phyloP scores from a whole-genome alignment of 2,888 invertebrate genomes.

The Dryadula phaetusa region DNA sequence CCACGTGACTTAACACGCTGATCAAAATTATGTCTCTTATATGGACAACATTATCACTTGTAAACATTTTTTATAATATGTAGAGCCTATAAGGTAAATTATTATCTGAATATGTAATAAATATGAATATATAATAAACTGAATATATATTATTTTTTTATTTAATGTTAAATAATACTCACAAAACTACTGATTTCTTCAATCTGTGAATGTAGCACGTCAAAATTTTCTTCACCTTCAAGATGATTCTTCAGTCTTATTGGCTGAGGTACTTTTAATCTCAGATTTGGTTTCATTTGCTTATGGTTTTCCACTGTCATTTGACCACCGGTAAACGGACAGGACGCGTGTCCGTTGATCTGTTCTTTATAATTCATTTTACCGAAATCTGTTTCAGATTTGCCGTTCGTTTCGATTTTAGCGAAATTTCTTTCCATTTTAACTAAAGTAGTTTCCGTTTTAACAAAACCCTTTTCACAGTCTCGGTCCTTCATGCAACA shows the following conservation, averaged over 20 bases:
- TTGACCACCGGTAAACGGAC: slow-evolving; percentile 63
- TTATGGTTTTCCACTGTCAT: slow-evolving; percentile 56
- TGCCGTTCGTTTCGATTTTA: slow-evolving; percentile 38
- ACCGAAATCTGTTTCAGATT: slow-evolving; percentile 38
- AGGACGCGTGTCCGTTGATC: slow-evolving; percentile 59
- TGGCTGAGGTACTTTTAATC: slow-evolving; percentile 72
- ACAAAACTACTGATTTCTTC: slow-evolving; percentile 65
- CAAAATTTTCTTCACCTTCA: slow-evolving; percentile 62
- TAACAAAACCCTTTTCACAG: slow-evolving; percentile 49
- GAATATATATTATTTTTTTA: too few relatives aligned
- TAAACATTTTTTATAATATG: not conserved
- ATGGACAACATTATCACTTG: not conserved
- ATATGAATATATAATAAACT: not conserved
- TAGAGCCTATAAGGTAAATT: not conserved
- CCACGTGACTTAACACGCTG: slow-evolving; percentile 28
- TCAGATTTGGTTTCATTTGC: slow-evolving; percentile 63
- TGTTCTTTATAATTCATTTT: slow-evolving; percentile 32
- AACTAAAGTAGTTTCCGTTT: slow-evolving; percentile 41
- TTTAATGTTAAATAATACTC: slow-evolving; percentile 54
- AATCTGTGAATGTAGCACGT: slow-evolving; percentile 65
- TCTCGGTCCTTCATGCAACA: slow-evolving; percentile 53
- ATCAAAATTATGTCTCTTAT: slow-evolving; percentile 17
- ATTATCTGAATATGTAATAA: not conserved
- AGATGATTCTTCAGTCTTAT: slow-evolving; percentile 68
- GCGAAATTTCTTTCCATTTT: slow-evolving; percentile 36